Percentiles rank a stretch among this genome's conserved stretches.
Evolutionary conservation across 2,113 vertebrate genomes (phyloP).

Genomic region (Campylomormyrus tamandua): DNA sequence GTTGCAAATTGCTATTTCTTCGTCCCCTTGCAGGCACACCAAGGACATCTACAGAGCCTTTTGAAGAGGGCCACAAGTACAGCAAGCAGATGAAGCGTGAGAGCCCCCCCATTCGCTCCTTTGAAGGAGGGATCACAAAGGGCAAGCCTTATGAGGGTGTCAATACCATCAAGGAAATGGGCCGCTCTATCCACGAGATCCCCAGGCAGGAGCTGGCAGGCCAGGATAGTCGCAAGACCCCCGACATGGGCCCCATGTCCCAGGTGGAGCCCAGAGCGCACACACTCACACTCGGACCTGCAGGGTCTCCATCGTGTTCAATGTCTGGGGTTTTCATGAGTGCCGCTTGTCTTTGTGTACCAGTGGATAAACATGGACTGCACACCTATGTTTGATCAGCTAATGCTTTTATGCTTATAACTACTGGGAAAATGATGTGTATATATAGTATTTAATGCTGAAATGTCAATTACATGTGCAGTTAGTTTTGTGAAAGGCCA

Average conservation of each 20-base stretch:
- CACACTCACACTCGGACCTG: neutral
- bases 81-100: slow-evolving; percentile 92
- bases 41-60: slow-evolving; percentile 76
- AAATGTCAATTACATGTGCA: neutral
- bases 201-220: slow-evolving; percentile 80
- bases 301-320: neutral
- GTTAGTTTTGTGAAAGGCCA: neutral
- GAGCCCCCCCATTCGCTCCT: slow-evolving; percentile 83
- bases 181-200: slow-evolving; percentile 95
- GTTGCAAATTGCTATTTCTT: slow-evolving; percentile 21
- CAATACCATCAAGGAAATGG: slow-evolving; percentile 96
- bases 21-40: slow-evolving; percentile 74
- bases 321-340: neutral
- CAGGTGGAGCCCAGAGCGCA: slow-evolving; percentile 63
- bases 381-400: neutral
- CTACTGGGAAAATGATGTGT: neutral
- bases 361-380: neutral
- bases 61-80: slow-evolving; percentile 88
- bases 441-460: neutral
- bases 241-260: slow-evolving; percentile 82
- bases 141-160: slow-evolving; percentile 90
- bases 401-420: neutral
- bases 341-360: neutral
- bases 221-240: slow-evolving; percentile 85
- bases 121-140: slow-evolving; percentile 89